Evolutionary conservation across 2,797 vertebrate species (phyloP).

Genomic region (Periparus ater): DNA sequence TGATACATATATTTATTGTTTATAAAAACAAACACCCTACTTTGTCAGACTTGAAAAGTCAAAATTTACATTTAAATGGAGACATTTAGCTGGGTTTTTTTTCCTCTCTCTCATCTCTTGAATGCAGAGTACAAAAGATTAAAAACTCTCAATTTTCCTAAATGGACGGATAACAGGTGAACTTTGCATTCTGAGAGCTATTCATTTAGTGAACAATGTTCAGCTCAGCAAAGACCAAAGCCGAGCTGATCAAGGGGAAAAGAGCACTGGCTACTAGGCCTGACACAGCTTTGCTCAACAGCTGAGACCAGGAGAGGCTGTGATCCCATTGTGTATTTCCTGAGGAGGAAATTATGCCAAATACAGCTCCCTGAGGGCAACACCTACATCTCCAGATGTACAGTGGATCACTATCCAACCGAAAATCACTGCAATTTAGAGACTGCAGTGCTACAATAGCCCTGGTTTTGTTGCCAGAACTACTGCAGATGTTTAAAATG

Average conservation of each 20-base stretch:
- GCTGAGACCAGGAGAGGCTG: slow-evolving; percentile 35
- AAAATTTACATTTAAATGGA: slow-evolving; percentile 72
- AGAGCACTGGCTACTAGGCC: background rate
- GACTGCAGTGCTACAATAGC: background rate
- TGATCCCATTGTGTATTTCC: slow-evolving; percentile 12
- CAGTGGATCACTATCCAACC: background rate
- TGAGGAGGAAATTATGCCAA: slow-evolving; percentile 4
- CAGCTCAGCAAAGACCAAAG: background rate
- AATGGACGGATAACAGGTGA: slow-evolving; percentile 50
- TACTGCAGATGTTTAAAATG: background rate
- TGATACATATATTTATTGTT: slow-evolving; percentile 13
- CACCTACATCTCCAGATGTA: slow-evolving; percentile 20
- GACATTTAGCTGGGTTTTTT: background rate
- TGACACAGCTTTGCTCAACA: slow-evolving; percentile 18
- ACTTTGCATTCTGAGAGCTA: slow-evolving; percentile 35
- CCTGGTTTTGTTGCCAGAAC: background rate
- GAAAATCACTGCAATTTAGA: slow-evolving; percentile 19
- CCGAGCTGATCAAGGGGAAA: slow-evolving; percentile 37
- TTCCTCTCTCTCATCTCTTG: background rate
- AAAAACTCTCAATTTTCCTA: slow-evolving; percentile 58
- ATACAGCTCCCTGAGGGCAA: background rate
- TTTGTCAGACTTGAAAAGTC: slow-evolving; percentile 63
- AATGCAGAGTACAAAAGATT: slow-evolving; percentile 49
- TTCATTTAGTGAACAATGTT: slow-evolving; percentile 45
- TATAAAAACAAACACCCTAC: slow-evolving; percentile 53